Evolutionary conservation across 1,140 invertebrate species (phyloP), one percentile per base, ranked within the genome.

Genomic region (Mamestra configurata): DNA sequence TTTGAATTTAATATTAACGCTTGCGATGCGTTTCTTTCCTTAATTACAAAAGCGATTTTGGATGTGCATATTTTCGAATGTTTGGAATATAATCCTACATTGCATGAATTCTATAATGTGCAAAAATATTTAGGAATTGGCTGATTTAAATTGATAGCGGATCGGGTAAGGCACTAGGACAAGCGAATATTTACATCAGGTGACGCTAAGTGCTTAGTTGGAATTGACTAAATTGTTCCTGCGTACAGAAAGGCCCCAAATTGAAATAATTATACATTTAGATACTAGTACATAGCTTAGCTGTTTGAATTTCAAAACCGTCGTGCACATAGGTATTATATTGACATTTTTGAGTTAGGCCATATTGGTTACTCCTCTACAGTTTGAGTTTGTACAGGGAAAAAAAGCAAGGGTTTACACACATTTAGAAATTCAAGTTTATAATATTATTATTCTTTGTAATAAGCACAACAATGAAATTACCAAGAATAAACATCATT

Each of bases 11-110:
- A 76, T 46, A 76, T 64, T 64, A 76, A 46, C 73, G 73, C 73
- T 20, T 24, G 8, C 15, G 51, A 46, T 66, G 77, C 78, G 79
- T 79, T 73, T 68, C 13, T 53, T 79, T 75, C 71, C 82, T 86
- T 84, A 82, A 86, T 82, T 86, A 84, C 68, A 86, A 84, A 84
- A 84, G 84, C 81, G 80, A 86, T 79, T 79, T 79, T 73, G 84
- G 79, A 86, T 82, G 82, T 84, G 82, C 77, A 81, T 49, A 40
- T 75, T 82, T 77, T 53, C n/a, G 27, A 53, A 53, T 40, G 57
- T 76, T 11, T 27, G 46, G 20, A 66, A 37, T 66, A 66, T 66
- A 57, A 57, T 59, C 40, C 40, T 76, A 76, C 73, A 76, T 49
- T 76, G 71, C 24, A 57, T 57, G 35, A 27, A 72, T 40, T 73